Percentiles rank a stretch among this genome's conserved stretches.
These are phyloP conservation scores for Odontamblyopus rebecca DNA, from an alignment of 2,797 vertebrate species.

Conservation along the genomic window DNA sequence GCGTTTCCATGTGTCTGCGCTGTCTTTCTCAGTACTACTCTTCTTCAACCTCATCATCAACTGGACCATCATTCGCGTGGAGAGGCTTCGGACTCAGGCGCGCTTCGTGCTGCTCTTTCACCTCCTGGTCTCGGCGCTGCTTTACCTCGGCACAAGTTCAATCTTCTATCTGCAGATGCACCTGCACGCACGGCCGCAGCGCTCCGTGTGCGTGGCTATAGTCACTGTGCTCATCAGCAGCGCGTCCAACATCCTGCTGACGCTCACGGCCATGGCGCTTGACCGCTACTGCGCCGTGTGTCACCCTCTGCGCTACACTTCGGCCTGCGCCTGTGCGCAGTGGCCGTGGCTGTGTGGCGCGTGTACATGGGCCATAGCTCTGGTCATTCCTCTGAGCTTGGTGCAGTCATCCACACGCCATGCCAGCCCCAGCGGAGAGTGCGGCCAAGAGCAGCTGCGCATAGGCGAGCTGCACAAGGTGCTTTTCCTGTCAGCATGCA, in stretches of 20 bases:
- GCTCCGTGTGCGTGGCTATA: constrained; percentile 54
- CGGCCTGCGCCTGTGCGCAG: constrained; percentile 25
- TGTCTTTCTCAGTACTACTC: constrained; percentile 71
- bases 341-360: constrained; percentile 74
- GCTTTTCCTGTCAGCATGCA: constrained; percentile 66
- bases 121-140: constrained; percentile 73
- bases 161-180: constrained; percentile 74
- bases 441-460: constrained; percentile 51
- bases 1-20: constrained; percentile 73
- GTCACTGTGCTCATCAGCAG: constrained; percentile 70
- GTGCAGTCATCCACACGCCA: neutral
- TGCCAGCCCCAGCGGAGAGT: rapidly evolving
- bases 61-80: constrained; percentile 71
- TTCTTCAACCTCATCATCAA: constrained; percentile 80
- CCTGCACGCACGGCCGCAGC: constrained; percentile 9
- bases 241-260: constrained; percentile 78
- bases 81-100: constrained; percentile 67
- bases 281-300: constrained; percentile 78
- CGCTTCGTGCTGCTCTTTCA: constrained; percentile 80
- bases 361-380: constrained; percentile 70
- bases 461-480: constrained; percentile 64
- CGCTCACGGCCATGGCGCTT: constrained; percentile 80
- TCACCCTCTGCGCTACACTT: constrained; percentile 72
- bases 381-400: constrained; percentile 68
- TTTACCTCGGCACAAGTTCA: constrained; percentile 70